These are phyloP conservation scores for Serripes groenlandicus DNA, from an alignment of 2,888 invertebrate species.

Conservation along the genomic window DNA sequence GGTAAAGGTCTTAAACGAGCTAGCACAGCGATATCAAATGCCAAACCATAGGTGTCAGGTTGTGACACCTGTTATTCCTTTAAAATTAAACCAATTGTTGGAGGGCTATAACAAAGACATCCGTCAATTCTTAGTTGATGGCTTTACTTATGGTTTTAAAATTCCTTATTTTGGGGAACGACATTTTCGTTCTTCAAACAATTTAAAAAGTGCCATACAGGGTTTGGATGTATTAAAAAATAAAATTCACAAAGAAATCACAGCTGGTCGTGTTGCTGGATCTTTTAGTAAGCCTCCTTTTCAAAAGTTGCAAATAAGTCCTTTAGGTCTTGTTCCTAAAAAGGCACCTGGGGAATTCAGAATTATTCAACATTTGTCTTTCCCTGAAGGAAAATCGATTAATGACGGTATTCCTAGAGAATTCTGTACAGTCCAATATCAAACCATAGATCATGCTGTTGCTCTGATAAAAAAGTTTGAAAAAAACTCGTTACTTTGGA, in stretches of 20 bases:
- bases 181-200: not conserved
- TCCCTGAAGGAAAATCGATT: constrained; percentile 35
- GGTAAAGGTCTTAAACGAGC: not conserved
- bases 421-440: constrained; percentile 30
- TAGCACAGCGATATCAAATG: not conserved
- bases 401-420: constrained; percentile 45
- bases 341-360: constrained; percentile 41
- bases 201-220: not conserved
- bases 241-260: not conserved
- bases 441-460: constrained; percentile 46
- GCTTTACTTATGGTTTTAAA: constrained; percentile 39
- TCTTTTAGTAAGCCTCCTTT: not conserved
- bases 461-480: constrained; percentile 6
- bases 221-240: not conserved
- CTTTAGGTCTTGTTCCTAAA: constrained; percentile 43
- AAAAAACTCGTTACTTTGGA: constrained; percentile 19
- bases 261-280: not conserved
- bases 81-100: not conserved
- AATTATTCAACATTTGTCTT: constrained; percentile 57
- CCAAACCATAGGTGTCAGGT: not conserved
- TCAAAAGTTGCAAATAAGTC: constrained; percentile 1
- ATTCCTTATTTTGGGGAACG: constrained; percentile 34
- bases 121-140: constrained; percentile 21
- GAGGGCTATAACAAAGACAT: constrained; percentile 15
- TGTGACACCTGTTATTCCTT: not conserved